A percentile compares a stretch with the other conserved stretches of the same genome.
Conservation (phyloP, 2,797 vertebrate genomes). For the Enteromius anoplus region DNA sequence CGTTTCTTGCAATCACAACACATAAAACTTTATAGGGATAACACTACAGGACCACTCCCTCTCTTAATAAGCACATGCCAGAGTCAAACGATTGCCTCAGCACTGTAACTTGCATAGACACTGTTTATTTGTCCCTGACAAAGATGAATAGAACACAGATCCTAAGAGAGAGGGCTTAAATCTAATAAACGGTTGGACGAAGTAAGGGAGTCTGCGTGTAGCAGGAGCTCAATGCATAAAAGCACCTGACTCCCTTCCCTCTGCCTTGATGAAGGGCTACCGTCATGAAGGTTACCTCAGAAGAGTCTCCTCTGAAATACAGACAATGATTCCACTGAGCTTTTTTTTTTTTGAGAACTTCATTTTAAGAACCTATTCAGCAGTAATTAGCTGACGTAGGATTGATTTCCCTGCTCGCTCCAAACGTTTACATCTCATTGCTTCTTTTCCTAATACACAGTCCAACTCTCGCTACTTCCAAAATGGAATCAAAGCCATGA, state of each 20-base stretch:
- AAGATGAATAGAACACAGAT: conserved; percentile 46
- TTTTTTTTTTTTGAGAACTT: conserved; percentile 39
- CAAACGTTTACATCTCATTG: conserved; percentile 31
- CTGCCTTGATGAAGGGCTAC: conserved; percentile 8
- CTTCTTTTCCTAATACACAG: conserved; percentile 37
- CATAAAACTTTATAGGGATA: conserved; percentile 20
- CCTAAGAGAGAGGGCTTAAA: conserved; percentile 31
- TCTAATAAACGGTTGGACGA: conserved; percentile 36
- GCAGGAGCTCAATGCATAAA: conserved; percentile 24
- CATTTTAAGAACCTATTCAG: conserved; percentile 11
- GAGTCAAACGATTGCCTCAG: conserved; percentile 58
- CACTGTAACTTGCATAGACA: conserved; percentile 42
- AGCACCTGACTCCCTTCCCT: conserved; percentile 15
- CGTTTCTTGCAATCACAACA: conserved; percentile 35
- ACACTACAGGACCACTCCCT: conserved; percentile 19
- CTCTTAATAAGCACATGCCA: conserved; percentile 29
- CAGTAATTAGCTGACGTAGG: conserved; percentile 22
- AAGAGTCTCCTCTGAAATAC: conserved; percentile 12
- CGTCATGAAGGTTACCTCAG: conserved; percentile 12
- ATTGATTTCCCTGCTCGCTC: conserved; percentile 17
- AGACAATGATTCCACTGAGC: conserved; percentile 20
- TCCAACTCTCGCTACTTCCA: conserved; percentile 35
- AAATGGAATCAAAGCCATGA: conserved; percentile 34
- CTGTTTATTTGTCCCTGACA: conserved; percentile 57
- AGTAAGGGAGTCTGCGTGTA: conserved; percentile 40